Conservation (phyloP, 1,140 invertebrate genomes). For the Tribolium madens region DNA sequence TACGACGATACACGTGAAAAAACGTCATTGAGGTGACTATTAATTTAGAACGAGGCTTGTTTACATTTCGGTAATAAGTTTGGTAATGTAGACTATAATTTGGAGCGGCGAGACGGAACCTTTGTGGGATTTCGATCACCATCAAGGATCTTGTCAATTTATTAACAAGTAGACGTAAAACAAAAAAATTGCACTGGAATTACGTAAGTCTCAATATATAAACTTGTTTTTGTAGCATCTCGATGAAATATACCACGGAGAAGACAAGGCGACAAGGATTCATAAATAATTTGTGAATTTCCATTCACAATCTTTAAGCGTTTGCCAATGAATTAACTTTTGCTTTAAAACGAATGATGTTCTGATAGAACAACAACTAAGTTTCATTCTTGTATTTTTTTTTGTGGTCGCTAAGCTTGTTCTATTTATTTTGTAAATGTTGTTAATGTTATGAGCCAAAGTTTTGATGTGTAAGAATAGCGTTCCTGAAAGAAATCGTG, state of each 20-base stretch:
- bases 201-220: background rate
- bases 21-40: constrained; percentile 15
- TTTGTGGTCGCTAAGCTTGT: too few relatives aligned
- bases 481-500: background rate
- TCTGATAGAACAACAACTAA: too few relatives aligned
- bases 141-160: background rate
- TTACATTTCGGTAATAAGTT: background rate
- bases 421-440: too few relatives aligned
- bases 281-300: constrained; percentile 3
- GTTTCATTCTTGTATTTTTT: too few relatives aligned
- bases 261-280: background rate
- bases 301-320: too few relatives aligned
- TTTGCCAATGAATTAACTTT: too few relatives aligned
- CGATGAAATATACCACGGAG: background rate
- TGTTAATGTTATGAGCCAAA: too few relatives aligned
- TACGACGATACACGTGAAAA: constrained; percentile 25
- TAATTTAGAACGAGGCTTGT: background rate
- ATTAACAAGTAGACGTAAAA: background rate
- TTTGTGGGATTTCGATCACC: background rate
- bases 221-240: background rate
- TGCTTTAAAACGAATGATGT: too few relatives aligned
- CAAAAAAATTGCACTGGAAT: background rate
- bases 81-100: constrained; percentile 11
- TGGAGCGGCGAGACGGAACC: background rate
- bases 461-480: background rate